Evolutionary conservation across 1,140 invertebrate species (phyloP), one percentile per base, ranked within the genome.

Genomic region (Lepidurus couesii): DNA sequence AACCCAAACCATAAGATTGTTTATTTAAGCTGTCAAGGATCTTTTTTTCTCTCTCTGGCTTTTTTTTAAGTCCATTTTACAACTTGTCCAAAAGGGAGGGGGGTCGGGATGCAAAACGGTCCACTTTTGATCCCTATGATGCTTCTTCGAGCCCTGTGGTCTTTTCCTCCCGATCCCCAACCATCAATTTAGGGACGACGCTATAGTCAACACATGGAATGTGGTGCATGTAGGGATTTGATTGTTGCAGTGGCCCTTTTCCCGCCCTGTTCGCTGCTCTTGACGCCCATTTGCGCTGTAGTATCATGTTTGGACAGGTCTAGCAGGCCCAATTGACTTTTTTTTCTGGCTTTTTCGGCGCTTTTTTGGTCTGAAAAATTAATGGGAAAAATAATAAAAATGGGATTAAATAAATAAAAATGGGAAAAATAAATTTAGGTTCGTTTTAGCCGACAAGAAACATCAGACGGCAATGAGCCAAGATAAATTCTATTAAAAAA

Each of bases 21-120:
- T 65, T 65, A 65, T 65, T 65, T 65, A n/a, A 65, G 53, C 53
- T 65, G 53, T 65, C 53, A 65, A 16, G 21, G 4, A 6, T 65
- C 7, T 65, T n/a, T 21, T 21, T 13, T 13, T 13, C 13, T 9
- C 16, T 21, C 53, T 21, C 53, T 1, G 21, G 21, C n/a, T 65
- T 65, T 65, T 3, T 3, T 34, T 34, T 34, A 3, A 34, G 2
- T 34, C 3, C 34, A 34, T 34, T n/a, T 65, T 65, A 65, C 53
- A n/a, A 16, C 53, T 13, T 13, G 13, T n/a, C 21, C 7, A 65
- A 16, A 16, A 21, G 53, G 47, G 53, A 21, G n/a, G 8, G 53
- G 53, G n/a, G 53, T 21, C n/a, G 53, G 53, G 53, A 65, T 65
- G 53, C 21, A 65, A 65, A 65, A 65, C 13, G 53, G 53, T 65